Evolutionary conservation across 1,140 invertebrate genomes (phyloP).

Genomic region (Drosophila melanica): DNA sequence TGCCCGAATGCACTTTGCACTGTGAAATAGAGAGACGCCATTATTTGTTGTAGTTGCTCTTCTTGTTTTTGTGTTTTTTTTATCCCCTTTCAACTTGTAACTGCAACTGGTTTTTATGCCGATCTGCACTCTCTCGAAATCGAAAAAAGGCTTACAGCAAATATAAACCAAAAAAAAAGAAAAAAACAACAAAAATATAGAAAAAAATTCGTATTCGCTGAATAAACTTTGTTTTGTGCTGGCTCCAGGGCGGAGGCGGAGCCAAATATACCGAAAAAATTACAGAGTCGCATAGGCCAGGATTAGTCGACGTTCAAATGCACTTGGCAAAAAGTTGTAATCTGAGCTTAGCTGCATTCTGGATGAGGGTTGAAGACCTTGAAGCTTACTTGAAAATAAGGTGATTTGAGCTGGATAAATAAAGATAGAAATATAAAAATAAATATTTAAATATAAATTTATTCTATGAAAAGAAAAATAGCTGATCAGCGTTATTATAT

Average conservation of each 20-base stretch:
- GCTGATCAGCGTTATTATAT: no score
- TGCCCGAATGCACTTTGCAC: slow-evolving; percentile 72
- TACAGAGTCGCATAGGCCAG: slow-evolving; percentile 1
- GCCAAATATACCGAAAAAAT: slow-evolving; percentile 34
- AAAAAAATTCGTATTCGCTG: slow-evolving; percentile 30
- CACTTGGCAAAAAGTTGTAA: slow-evolving; percentile 13
- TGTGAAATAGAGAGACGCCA: slow-evolving; percentile 48
- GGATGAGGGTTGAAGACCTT: not conserved
- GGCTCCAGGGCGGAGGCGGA: slow-evolving; percentile 52
- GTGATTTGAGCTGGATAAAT: not conserved
- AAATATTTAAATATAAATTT: no score
- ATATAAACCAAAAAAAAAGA: slow-evolving; percentile 55
- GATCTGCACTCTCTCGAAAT: slow-evolving; percentile 39
- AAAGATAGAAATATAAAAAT: not conserved
- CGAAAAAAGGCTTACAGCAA: slow-evolving; percentile 69
- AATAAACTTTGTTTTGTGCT: slow-evolving; percentile 64
- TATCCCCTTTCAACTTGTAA: slow-evolving; percentile 49
- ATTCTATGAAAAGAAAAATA: no score
- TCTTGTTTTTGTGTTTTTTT: slow-evolving; percentile 35
- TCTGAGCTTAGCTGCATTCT: not conserved
- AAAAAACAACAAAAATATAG: slow-evolving; percentile 40
- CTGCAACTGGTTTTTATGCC: slow-evolving; percentile 65
- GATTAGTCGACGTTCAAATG: slow-evolving; percentile 25
- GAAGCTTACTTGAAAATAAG: not conserved
- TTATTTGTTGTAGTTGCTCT: slow-evolving; percentile 45